Base-by-base conservation (phyloP, 2,113 vertebrate genomes). In the Polypterus senegalus region DNA sequence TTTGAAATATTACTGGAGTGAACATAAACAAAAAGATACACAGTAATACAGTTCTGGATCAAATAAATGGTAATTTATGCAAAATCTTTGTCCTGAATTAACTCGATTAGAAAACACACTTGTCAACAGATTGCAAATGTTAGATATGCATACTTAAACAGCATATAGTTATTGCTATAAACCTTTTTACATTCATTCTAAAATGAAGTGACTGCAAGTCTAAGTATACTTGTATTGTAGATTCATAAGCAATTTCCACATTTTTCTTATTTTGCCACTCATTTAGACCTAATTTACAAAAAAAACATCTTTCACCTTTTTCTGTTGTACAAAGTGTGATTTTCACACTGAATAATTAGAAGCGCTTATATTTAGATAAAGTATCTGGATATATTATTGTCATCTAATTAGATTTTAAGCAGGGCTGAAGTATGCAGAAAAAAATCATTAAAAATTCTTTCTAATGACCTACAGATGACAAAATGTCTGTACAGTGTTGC, bases 401-500 rank as follows among this genome's bases (percentile, higher is more conserved):
- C 92, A 94, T 92, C 91, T 97, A 97, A 97, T 95, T 97, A 94
- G 92, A 92, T 94, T 91, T 91, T 91, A 92, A 89, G 87, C 49
- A 77, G 92, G 86, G 87, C 86, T 85, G 86, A 90, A 89, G 88
- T 87, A 90, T 89, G 91, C 81, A 87, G 82, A 87, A 86, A 95
- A 27, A 97, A 84, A 93, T 97, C 92, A 94, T 97, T 92, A 97
- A 94, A 93, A 92, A 88, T 86, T 87, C 84, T 83, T 81, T 83
- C 90, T 97, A 97, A 98, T 98, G 93, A 96, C 94, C 93, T 82
- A 75, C 83, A 89, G 88, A 94, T 97, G 94, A 95, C 94, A 96
- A 87, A 87, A 88, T 92, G 94, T 94, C 93, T 92, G 89, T 83
- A 88, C 79, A 86, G 87, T 88, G 88, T 84, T 80, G 87, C 86